Evolutionary conservation across 2,797 vertebrate genomes (phyloP), one percentile per base, ranked within the genome.

Genomic region (Xenentodon cancila): DNA sequence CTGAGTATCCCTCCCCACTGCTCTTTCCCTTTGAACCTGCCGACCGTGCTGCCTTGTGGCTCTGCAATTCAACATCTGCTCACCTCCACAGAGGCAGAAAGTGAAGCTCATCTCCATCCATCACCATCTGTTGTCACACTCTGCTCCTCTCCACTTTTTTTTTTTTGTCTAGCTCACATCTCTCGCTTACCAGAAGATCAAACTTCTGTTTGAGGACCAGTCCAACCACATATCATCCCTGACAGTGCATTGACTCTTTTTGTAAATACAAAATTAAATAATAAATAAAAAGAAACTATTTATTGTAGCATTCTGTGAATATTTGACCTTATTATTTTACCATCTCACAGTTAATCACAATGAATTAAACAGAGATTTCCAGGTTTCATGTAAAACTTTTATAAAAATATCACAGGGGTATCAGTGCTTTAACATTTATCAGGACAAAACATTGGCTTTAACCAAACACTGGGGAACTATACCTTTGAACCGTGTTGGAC

Each of bases 201-300:
- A 60, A 78, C 80, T 79, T 0, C 73, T 53, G 68, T 72, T 66
- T 60, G 53, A 57, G 64, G 77, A 59, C 75, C 73, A 78, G 60
- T 18, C 69, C 65, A 45, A 48, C 43, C 40, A 56, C 30, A 54
- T 11, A 48, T 15, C 63, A 53, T 5, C 25, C 74, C 15, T 34
- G 72, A 59, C 81, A 76, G 79, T 80, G 66, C 21, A 76, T 5
- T 47, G 22, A 20, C 63, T 79, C 27, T 85, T 82, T 74, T 83
- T 91, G 83, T 92, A 91, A 90, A 91, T 90, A 86, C 71, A 63
- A 19, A 69, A 54, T 71, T 47, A 83, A 91, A 92, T 90, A 91
- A n/a, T n/a, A n/a, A n/a, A n/a, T n/a, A n/a, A n/a, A 92, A 91
- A 45, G 90, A 45, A 34, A 68, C 27, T 72, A 77, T 92, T 91